A percentile compares a stretch with the other conserved stretches of the same genome.
These are phyloP conservation scores for Julus scanicus DNA, from an alignment of 2,888 invertebrate genomes.

Conservation along the genomic window DNA sequence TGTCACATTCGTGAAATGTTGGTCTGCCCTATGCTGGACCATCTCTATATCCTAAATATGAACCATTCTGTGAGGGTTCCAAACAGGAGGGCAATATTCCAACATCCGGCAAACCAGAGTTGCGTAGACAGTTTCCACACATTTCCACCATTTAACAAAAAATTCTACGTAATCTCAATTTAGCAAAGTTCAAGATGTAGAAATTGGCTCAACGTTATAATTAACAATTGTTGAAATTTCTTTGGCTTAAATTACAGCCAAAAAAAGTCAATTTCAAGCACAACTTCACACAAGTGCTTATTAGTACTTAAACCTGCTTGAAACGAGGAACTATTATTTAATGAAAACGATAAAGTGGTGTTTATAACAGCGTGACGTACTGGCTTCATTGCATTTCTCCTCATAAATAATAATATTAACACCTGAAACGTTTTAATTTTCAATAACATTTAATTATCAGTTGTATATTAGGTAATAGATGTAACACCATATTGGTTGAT, in stretches of 20 bases:
- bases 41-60: too few species aligned
- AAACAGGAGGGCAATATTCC: too few species aligned
- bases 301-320: neutral
- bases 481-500: neutral
- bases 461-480: neutral
- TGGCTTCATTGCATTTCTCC: neutral
- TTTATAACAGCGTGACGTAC: neutral
- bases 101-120: too few species aligned
- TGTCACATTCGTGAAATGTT: too few species aligned
- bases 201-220: too few species aligned
- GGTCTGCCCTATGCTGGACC: too few species aligned
- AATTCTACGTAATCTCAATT: too few species aligned
- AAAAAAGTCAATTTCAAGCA: neutral
- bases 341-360: neutral
- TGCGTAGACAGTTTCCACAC: too few species aligned
- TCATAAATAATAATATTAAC: neutral
- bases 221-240: too few species aligned
- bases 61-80: too few species aligned
- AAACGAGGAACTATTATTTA: neutral
- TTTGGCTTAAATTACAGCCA: neutral
- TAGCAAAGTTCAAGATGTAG: too few species aligned
- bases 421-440: neutral
- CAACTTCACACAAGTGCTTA: neutral
- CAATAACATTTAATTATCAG: neutral
- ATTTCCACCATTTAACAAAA: too few species aligned